Conservation (phyloP, 2,888 invertebrate species). For the Callyntrura sp. region DNA sequence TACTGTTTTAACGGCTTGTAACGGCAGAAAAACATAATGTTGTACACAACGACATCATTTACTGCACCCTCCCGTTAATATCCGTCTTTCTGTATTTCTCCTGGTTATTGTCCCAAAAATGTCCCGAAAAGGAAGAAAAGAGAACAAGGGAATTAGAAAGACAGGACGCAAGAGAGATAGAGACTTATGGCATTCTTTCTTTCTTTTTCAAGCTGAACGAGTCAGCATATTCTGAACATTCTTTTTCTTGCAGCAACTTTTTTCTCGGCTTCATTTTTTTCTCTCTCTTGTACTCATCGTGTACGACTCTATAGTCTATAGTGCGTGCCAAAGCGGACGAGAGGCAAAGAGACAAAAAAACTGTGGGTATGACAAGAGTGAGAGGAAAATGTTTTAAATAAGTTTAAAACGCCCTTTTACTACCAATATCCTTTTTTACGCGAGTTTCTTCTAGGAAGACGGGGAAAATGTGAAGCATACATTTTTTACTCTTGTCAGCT, state of each 20-base stretch:
- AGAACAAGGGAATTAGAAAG: constrained; percentile 16
- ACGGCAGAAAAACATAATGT: no score
- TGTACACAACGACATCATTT: neutral
- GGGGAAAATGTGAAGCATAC: constrained; percentile 1
- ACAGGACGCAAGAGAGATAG: neutral
- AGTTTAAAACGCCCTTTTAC: constrained; percentile 38
- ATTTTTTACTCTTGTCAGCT: constrained; percentile 45
- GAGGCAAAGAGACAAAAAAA: neutral
- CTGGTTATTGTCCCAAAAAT: constrained; percentile 14
- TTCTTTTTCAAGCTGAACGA: neutral
- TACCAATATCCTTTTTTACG: neutral
- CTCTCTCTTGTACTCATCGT: no score
- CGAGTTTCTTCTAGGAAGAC: constrained; percentile 16
- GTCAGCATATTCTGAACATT: constrained; percentile 29
- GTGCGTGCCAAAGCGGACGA: neutral
- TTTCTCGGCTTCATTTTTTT: neutral
- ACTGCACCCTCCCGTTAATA: neutral
- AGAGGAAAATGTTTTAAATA: neutral
- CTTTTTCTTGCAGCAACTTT: constrained; percentile 36
- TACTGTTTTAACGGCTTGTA: neutral
- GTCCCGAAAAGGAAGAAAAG: constrained; percentile 53
- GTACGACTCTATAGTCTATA: no score
- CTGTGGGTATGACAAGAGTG: neutral
- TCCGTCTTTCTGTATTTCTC: neutral
- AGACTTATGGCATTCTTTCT: constrained; percentile 53